Conservation (phyloP, 1,140 invertebrate species). For the Drosophila arizonae region DNA sequence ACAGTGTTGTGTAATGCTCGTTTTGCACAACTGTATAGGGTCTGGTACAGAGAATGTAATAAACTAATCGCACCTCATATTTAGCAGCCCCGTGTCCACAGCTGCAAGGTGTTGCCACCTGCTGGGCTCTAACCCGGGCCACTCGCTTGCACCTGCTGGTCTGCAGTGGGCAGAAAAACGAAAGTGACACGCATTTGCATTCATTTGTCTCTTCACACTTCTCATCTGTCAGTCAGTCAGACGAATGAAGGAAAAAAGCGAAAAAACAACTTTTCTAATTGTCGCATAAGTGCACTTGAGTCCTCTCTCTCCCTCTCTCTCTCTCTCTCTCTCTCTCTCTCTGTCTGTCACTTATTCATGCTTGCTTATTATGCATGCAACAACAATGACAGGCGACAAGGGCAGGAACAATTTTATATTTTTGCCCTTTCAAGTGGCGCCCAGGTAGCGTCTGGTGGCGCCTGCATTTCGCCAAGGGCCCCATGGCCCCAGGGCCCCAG, state of each 20-base stretch:
- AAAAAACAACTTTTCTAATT: slow-evolving; percentile 68
- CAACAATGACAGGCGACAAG: slow-evolving; percentile 66
- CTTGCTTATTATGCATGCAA: slow-evolving; percentile 70
- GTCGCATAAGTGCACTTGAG: slow-evolving; percentile 66
- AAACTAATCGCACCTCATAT: not conserved
- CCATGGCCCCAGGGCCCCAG: slow-evolving; percentile 18
- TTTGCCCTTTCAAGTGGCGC: slow-evolving; percentile 39
- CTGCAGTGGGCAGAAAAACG: slow-evolving; percentile 24
- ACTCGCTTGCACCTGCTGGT: no score
- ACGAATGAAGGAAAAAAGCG: slow-evolving; percentile 6
- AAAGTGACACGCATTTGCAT: slow-evolving; percentile 73
- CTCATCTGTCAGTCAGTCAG: slow-evolving; percentile 13
- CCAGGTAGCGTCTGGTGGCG: slow-evolving; percentile 35
- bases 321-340: not conserved
- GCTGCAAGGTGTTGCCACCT: not conserved
- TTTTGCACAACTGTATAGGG: no score
- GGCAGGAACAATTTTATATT: slow-evolving; percentile 56
- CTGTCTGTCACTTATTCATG: slow-evolving; percentile 5
- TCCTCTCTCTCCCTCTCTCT: not conserved
- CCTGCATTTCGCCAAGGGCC: slow-evolving; percentile 10
- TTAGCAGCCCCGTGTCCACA: not conserved
- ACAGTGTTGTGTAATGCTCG: no score
- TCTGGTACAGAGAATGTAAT: no score
- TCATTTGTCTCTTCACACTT: slow-evolving; percentile 58
- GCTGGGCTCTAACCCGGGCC: no score